Conservation (phyloP, 1,140 invertebrate species). For the Procambarus virginalis region DNA sequence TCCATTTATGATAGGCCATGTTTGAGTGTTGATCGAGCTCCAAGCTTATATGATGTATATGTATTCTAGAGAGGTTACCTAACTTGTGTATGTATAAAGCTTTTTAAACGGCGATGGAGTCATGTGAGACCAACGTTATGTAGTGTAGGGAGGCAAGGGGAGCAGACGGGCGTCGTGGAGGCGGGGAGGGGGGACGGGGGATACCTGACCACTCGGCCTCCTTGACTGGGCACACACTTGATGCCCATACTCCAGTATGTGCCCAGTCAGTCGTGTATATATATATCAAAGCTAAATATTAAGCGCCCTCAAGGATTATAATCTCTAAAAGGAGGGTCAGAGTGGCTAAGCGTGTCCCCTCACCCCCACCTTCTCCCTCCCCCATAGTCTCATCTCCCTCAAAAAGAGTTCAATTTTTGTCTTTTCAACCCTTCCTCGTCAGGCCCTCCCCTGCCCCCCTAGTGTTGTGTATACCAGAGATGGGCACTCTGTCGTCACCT, state of each 20-base stretch:
- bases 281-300: neutral
- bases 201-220: neutral
- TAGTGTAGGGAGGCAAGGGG: neutral
- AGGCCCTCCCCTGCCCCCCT: neutral
- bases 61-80: constrained; percentile 40
- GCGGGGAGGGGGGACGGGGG: neutral
- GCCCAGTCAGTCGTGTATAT: neutral
- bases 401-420: too few species aligned
- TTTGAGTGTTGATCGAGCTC: constrained; percentile 50
- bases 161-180: neutral
- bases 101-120: constrained; percentile 46
- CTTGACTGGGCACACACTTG: neutral
- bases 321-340: neutral
- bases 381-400: too few species aligned
- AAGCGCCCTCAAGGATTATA: neutral
- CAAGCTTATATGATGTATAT: constrained; percentile 46
- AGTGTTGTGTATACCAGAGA: neutral
- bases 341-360: neutral
- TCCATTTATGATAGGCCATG: constrained; percentile 36
- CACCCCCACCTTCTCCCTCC: neutral
- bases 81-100: constrained; percentile 43
- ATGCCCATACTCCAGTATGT: neutral
- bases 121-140: constrained; percentile 7
- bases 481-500: neutral
- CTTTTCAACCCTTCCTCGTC: neutral